Percentiles rank a stretch among this genome's conserved stretches.
phyloP scores from a whole-genome alignment of 2,888 invertebrate species.

The Palloptera scutellata region DNA sequence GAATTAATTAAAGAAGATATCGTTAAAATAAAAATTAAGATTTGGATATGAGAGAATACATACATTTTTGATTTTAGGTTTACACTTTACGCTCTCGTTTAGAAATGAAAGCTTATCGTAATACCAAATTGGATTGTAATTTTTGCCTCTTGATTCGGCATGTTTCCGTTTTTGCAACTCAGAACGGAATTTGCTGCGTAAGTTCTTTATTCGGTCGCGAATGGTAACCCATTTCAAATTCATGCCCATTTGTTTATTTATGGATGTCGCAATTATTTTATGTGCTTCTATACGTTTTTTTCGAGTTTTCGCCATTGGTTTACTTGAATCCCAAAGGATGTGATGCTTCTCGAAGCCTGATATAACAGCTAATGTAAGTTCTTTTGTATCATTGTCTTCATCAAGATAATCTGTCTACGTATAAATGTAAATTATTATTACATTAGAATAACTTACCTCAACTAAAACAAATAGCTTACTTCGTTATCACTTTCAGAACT shows the following conservation, averaged over 20 bases:
- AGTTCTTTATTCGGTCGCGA: constrained; percentile 28
- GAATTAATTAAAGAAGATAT: neutral
- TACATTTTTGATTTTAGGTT: constrained; percentile 35
- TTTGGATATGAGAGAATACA: neutral
- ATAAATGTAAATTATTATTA: too few species aligned
- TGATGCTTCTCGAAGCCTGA: constrained; percentile 29
- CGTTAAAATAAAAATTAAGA: neutral
- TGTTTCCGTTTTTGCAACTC: constrained; percentile 29
- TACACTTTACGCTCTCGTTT: constrained; percentile 32
- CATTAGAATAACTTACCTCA: too few species aligned
- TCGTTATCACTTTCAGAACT: too few species aligned
- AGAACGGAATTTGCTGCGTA: constrained; percentile 34
- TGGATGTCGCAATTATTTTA: constrained; percentile 24
- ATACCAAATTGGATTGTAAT: constrained; percentile 32
- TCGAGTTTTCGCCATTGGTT: constrained; percentile 20
- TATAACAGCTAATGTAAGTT: too few species aligned
- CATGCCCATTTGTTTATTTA: constrained; percentile 28
- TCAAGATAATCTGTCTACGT: neutral
- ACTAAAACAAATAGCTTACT: too few species aligned
- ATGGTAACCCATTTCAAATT: constrained; percentile 21
- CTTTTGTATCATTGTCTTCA: too few species aligned
- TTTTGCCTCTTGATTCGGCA: neutral
- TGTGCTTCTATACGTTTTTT: constrained; percentile 32
- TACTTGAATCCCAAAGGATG: constrained; percentile 33
- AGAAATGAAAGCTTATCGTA: constrained; percentile 36